Conservation (phyloP, 2,797 vertebrate genomes). For the Argya squamiceps region DNA sequence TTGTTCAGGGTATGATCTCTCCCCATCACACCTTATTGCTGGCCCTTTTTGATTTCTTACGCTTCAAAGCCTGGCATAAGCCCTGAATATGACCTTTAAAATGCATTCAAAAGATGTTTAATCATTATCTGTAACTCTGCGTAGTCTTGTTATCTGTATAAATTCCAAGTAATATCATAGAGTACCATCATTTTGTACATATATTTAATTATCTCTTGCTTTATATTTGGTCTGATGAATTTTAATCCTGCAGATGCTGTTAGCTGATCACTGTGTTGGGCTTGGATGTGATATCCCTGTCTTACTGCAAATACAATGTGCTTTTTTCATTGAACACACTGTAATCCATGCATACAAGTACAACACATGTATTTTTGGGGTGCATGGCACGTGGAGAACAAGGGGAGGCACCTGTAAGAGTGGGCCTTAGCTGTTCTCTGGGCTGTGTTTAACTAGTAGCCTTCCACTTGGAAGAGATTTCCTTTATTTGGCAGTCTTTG, state of each 20-base stretch:
- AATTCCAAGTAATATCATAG: background rate
- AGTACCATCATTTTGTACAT: background rate
- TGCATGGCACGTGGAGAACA: fast-evolving
- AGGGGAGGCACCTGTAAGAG: background rate
- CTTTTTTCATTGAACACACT: background rate
- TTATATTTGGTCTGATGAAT: background rate
- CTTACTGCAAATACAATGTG: background rate
- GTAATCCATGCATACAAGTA: fast-evolving
- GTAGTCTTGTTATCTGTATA: background rate
- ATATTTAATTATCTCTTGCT: slow-evolving; percentile 1
- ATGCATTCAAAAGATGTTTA: background rate
- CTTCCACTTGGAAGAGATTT: background rate
- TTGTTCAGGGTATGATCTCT: background rate
- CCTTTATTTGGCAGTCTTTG: slow-evolving; percentile 11
- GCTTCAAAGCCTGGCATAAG: background rate
- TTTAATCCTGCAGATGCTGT: slow-evolving; percentile 20
- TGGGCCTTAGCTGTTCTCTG: background rate
- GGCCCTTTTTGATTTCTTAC: background rate
- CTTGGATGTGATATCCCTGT: background rate
- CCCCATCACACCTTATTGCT: background rate
- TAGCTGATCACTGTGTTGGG: background rate
- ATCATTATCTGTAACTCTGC: background rate
- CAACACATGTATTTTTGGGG: background rate
- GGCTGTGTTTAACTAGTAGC: background rate
- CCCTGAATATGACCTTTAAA: background rate